phyloP scores from a whole-genome alignment of 2,888 invertebrate genomes.

The Pterostichus madidus region DNA sequence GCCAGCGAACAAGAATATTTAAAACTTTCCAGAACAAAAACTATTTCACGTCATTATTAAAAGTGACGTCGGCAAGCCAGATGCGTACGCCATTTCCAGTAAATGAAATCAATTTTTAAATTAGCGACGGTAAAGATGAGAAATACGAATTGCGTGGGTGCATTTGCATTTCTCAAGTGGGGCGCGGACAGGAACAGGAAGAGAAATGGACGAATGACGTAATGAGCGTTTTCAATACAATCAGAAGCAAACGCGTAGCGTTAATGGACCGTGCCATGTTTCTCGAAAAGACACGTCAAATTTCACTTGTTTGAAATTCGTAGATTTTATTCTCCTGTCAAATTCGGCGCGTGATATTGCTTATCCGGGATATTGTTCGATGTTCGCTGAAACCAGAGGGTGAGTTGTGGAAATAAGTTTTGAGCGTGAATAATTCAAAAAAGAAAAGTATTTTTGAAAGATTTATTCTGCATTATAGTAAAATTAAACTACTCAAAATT shows the following conservation, averaged over 20 bases:
- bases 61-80: background rate
- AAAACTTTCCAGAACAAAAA: slow-evolving; percentile 55
- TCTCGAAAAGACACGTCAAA: slow-evolving; percentile 52
- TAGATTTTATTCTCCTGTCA: slow-evolving; percentile 56
- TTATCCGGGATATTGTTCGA: slow-evolving; percentile 47
- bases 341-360: slow-evolving; percentile 56
- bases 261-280: slow-evolving; percentile 51
- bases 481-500: too few relatives aligned
- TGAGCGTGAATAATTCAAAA: background rate
- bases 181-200: too few relatives aligned
- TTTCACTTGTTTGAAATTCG: slow-evolving; percentile 55
- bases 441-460: too few relatives aligned
- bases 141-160: slow-evolving; percentile 26
- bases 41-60: slow-evolving; percentile 45
- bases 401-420: slow-evolving; percentile 13
- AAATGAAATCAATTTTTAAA: slow-evolving; percentile 61
- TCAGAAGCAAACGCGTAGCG: slow-evolving; percentile 48
- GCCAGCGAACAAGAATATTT: slow-evolving; percentile 51
- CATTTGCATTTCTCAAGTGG: slow-evolving; percentile 29
- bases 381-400: background rate
- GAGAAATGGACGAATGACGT: slow-evolving; percentile 16
- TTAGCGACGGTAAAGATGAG: slow-evolving; percentile 45
- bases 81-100: slow-evolving; percentile 50
- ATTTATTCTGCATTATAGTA: too few relatives aligned
- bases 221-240: slow-evolving; percentile 47